Base-by-base conservation (phyloP, 2,888 invertebrate species). In the Colostygia pectinataria region DNA sequence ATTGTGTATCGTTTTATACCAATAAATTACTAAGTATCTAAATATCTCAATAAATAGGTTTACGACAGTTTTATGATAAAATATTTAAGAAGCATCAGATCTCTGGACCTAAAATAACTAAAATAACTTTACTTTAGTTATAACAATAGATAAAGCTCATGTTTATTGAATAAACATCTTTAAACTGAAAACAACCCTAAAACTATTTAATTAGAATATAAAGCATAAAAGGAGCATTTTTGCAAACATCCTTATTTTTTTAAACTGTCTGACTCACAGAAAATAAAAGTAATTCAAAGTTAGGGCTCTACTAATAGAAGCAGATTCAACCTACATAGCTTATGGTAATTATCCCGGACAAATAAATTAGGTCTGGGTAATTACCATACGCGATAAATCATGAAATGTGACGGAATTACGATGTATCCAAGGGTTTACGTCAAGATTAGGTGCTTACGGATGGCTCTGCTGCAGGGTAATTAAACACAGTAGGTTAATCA, bases 401-500 rank as follows among this genome's bases (percentile, higher is more conserved):
- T 53, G 38, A 43, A 37, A 50, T 55, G 46, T 61, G 60, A 61
- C 60, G 46, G 54, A 54, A 56, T 58, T 58, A 58, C 55, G 56
- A 53, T 49, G 41, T 56, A 54, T 56, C 54, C 51, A 12, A 50
- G 49, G 60, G 50, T 50, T 56, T 51, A 55, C 45, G 47, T 47
- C 51, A 49, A 57, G 60, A 57, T 60, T 57, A 60, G 52, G 45
- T 47, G 48, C 51, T 54, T 58, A 54, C 47, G 36, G 45, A 53
- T 59, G 48, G 45, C 37, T 27, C 20, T 25, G 25, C 38, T 20
- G 34, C 25, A 9, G 27, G 3, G 20, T 24, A 44, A 31, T 20
- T 23, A 27, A 27, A 36, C 23, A 24, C 15, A 37, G 44, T 31
- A 37, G 13, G 18, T 24, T n/a, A n/a, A n/a, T n/a, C n/a, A n/a